phyloP scores from a whole-genome alignment of 2,888 invertebrate genomes.

The Alviniconcha strummeri region DNA sequence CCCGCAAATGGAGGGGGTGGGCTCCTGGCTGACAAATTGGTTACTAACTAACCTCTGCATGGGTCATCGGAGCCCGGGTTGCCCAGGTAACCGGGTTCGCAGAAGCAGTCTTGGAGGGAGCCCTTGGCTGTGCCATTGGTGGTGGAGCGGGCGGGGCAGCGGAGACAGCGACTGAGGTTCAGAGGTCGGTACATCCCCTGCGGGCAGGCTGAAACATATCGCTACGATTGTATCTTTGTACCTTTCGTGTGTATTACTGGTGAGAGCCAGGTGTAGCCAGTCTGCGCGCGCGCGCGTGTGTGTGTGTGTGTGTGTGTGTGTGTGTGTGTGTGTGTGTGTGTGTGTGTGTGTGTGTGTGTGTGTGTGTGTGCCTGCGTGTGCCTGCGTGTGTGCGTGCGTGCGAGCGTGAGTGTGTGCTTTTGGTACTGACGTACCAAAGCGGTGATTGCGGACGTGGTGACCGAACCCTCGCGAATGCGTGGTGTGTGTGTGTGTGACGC shows the following conservation, averaged over 20 bases:
- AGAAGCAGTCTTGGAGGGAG: conserved; percentile 46
- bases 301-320: not conserved
- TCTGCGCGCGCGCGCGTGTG: not conserved
- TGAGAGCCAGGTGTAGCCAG: not conserved
- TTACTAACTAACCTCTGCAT: conserved; percentile 28
- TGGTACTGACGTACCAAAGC: too few relatives aligned
- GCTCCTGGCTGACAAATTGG: too few relatives aligned
- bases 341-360: not conserved
- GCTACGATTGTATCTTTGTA: not conserved
- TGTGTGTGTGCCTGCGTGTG: not conserved
- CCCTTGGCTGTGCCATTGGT: conserved; percentile 37
- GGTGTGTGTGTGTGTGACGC: too few relatives aligned
- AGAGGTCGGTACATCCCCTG: conserved; percentile 44
- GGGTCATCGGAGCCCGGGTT: conserved; percentile 37
- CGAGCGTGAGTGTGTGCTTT: not conserved
- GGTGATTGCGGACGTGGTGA: too few relatives aligned
- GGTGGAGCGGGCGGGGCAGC: conserved; percentile 46
- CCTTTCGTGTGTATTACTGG: not conserved
- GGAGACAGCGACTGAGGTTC: conserved; percentile 36
- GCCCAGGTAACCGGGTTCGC: conserved; percentile 48
- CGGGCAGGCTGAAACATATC: conserved; percentile 40
- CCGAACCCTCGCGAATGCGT: too few relatives aligned
- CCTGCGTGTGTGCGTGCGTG: not conserved
- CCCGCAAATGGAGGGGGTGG: too few relatives aligned
- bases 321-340: conserved; percentile 2